Conservation (phyloP, 2,888 invertebrate species). For the Cremastobaeus sp. region DNA sequence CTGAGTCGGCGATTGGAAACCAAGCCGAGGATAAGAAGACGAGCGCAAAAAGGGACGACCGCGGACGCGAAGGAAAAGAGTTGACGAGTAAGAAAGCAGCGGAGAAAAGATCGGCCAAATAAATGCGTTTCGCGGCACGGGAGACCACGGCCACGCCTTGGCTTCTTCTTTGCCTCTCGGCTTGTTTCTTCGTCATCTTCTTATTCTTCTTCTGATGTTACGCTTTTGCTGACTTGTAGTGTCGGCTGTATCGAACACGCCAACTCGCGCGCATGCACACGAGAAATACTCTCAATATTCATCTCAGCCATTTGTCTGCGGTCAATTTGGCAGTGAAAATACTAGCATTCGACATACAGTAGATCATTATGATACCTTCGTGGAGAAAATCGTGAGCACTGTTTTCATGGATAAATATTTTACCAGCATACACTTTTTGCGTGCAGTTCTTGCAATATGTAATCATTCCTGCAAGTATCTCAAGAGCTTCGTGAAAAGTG, state of each 20-base stretch:
- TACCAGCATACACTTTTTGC: no score
- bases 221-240: constrained; percentile 52
- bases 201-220: constrained; percentile 58
- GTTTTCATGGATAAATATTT: background rate
- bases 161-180: constrained; percentile 49
- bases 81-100: constrained; percentile 41
- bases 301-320: constrained; percentile 19
- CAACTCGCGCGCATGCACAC: constrained; percentile 36
- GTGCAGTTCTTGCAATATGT: no score
- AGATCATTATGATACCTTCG: background rate
- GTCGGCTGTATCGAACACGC: constrained; percentile 30
- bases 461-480: no score
- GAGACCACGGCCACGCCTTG: constrained; percentile 71
- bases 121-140: constrained; percentile 68
- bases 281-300: constrained; percentile 14
- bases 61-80: constrained; percentile 30
- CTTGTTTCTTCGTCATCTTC: constrained; percentile 60
- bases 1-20: constrained; percentile 64
- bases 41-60: constrained; percentile 21
- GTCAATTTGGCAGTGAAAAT: constrained; percentile 17
- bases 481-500: no score
- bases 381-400: background rate
- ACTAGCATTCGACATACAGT: background rate
- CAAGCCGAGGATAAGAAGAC: constrained; percentile 27
- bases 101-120: constrained; percentile 66